These are phyloP conservation scores for Celastrina argiolus DNA, from an alignment of 2,888 invertebrate species.

Conservation along the genomic window DNA sequence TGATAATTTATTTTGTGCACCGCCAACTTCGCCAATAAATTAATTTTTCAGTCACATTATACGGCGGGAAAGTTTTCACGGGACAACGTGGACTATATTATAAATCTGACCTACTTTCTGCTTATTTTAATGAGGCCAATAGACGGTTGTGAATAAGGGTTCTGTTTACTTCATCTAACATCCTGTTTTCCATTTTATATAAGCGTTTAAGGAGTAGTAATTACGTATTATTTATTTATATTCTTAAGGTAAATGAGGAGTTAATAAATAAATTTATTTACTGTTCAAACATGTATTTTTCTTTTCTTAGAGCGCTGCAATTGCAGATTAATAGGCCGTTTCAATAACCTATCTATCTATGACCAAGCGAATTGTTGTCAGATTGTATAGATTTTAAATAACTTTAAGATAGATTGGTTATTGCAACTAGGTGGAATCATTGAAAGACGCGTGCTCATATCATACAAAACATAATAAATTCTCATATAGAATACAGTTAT, in stretches of 20 bases:
- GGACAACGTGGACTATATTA: constrained; percentile 33
- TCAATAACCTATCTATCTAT: too few relatives aligned
- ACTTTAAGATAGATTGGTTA: too few relatives aligned
- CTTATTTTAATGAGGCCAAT: constrained; percentile 23
- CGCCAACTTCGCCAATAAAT: constrained; percentile 57
- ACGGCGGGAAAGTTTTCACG: constrained; percentile 42
- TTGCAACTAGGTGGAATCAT: too few relatives aligned
- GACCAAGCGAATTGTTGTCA: too few relatives aligned
- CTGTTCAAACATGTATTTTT: neutral
- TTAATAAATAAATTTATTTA: constrained; percentile 22
- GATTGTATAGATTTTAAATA: too few relatives aligned
- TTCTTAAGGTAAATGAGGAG: neutral
- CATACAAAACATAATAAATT: too few relatives aligned
- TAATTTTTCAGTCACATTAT: constrained; percentile 53
- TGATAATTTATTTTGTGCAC: constrained; percentile 29
- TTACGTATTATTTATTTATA: neutral
- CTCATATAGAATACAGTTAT: too few relatives aligned
- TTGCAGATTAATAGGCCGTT: neutral
- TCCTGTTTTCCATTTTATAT: neutral
- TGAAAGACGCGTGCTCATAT: too few relatives aligned
- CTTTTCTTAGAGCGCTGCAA: neutral
- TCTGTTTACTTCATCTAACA: neutral
- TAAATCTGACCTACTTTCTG: constrained; percentile 32
- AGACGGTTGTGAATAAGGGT: neutral
- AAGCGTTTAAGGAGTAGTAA: neutral